phyloP scores from a whole-genome alignment of 35 echinoderm and acorn worm species.

The Antedon bifida region DNA sequence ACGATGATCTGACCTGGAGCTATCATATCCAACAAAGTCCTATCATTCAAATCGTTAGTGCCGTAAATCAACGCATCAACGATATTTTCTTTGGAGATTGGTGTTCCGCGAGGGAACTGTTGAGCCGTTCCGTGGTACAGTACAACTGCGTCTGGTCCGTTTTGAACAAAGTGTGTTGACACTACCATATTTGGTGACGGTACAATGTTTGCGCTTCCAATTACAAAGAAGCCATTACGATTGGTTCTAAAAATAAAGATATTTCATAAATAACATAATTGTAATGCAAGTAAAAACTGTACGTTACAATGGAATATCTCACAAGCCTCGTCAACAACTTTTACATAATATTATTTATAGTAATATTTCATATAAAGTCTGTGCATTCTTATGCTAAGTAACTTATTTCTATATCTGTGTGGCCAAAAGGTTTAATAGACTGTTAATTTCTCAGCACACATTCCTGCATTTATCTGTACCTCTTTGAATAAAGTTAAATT shows the following conservation, averaged over 20 bases:
- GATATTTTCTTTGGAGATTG: constrained; percentile 26
- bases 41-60: constrained; percentile 14
- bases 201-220: constrained; percentile 34
- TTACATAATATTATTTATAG: too few species aligned
- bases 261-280: too few species aligned
- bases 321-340: too few species aligned
- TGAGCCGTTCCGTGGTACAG: constrained; percentile 26
- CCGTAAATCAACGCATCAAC: constrained; percentile 46
- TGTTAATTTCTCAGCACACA: too few species aligned
- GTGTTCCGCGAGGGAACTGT: constrained; percentile 47
- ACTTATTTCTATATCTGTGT: too few species aligned
- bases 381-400: too few species aligned
- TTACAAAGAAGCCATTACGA: constrained; percentile 46
- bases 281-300: too few species aligned
- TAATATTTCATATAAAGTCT: too few species aligned
- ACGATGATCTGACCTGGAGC: constrained; percentile 51
- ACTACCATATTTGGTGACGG: constrained; percentile 35
- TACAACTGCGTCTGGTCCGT: constrained; percentile 70
- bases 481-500: too few species aligned
- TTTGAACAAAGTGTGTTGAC: constrained; percentile 38
- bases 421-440: too few species aligned
- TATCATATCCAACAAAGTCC: constrained; percentile 34
- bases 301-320: too few species aligned
- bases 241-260: constrained; percentile 53
- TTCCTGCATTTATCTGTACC: too few species aligned